These are phyloP conservation scores for Apis florea DNA, from an alignment of 1,140 invertebrate species.

Conservation along the genomic window DNA sequence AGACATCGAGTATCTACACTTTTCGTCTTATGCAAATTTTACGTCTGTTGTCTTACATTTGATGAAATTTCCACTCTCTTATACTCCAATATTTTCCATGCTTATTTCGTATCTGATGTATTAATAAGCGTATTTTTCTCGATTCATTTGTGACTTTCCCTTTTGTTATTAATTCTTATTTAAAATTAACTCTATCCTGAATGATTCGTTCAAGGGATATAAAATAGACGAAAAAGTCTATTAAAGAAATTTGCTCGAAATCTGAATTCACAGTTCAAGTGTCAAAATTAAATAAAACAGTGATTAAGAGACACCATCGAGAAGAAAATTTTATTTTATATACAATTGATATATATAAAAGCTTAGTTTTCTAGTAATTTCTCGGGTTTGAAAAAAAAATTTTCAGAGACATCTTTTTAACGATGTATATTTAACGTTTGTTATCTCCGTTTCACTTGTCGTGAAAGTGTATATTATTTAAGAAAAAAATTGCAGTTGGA, in stretches of 20 bases:
- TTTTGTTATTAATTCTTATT: neutral
- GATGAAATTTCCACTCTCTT: neutral
- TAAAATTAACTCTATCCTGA: neutral
- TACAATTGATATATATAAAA: no score
- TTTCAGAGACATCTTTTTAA: neutral
- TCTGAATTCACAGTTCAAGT: no score
- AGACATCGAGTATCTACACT: slow-evolving; percentile 5
- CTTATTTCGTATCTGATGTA: neutral
- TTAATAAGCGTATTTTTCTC: neutral
- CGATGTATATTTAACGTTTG: neutral
- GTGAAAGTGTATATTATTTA: neutral
- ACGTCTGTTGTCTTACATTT: neutral
- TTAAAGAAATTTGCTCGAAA: no score
- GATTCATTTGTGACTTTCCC: neutral
- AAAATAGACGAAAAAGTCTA: no score
- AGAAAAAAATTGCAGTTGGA: neutral
- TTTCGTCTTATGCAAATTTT: slow-evolving; percentile 15
- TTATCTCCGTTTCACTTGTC: neutral
- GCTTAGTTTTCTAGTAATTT: no score
- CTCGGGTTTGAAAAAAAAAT: neutral
- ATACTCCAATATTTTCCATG: neutral
- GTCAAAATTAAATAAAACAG: no score
- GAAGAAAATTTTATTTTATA: no score
- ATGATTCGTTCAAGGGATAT: no score
- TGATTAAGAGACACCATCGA: no score